A percentile compares a stretch with the other conserved stretches of the same genome.
phyloP scores from a whole-genome alignment of 2,888 invertebrate genomes.

The Aphelenchoides bicaudatus region DNA sequence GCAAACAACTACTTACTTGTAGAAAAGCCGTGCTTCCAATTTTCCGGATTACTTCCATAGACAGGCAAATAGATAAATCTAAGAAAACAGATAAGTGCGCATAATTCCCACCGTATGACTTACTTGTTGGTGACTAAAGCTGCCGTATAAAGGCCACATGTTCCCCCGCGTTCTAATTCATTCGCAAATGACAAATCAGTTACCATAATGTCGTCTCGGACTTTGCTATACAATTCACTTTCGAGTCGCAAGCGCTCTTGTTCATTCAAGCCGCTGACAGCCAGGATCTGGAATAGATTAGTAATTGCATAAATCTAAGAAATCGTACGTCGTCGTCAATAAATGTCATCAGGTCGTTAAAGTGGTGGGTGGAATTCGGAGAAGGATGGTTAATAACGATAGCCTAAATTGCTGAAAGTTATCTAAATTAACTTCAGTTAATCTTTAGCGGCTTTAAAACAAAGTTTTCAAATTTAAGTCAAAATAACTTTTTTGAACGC shows the following conservation, averaged over 20 bases:
- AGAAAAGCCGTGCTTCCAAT: slow-evolving; percentile 44
- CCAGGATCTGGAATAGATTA: slow-evolving; percentile 26
- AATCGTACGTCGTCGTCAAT: slow-evolving; percentile 35
- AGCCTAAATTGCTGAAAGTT: slow-evolving; percentile 6
- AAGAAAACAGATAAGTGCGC: slow-evolving; percentile 10
- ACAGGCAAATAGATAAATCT: slow-evolving; percentile 46
- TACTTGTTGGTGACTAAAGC: slow-evolving; percentile 41
- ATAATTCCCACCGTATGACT: neutral
- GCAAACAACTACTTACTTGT: slow-evolving; percentile 44
- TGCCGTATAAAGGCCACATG: slow-evolving; percentile 44
- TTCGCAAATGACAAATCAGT: slow-evolving; percentile 40
- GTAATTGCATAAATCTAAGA: neutral
- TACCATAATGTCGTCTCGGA: slow-evolving; percentile 33
- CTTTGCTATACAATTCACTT: slow-evolving; percentile 29
- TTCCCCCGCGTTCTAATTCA: slow-evolving; percentile 29
- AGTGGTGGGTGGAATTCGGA: slow-evolving; percentile 24
- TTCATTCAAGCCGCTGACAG: slow-evolving; percentile 25
- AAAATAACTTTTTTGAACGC: slow-evolving; percentile 38
- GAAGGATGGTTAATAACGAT: slow-evolving; percentile 23
- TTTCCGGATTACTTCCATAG: slow-evolving; percentile 45
- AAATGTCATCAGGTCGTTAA: slow-evolving; percentile 39
- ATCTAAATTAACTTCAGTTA: neutral
- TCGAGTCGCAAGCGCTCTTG: slow-evolving; percentile 24
- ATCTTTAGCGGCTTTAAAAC: too few relatives aligned
- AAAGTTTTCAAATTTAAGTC: neutral